A percentile compares a stretch with the other conserved stretches of the same genome.
Conservation (phyloP, 2,888 invertebrate species). For the Ormyrus labotus region DNA sequence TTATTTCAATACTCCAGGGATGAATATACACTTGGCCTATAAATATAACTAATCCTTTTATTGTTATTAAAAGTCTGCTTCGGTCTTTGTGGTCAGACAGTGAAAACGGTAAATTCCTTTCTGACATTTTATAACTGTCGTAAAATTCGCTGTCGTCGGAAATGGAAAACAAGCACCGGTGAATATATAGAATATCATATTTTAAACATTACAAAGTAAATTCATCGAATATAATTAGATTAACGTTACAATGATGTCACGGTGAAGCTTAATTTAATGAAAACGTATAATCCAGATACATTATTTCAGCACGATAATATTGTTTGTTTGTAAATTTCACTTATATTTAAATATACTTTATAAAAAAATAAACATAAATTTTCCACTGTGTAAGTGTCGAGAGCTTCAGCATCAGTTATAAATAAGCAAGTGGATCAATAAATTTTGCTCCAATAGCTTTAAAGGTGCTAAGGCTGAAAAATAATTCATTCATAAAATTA, state of each 20-base stretch:
- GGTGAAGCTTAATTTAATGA: neutral
- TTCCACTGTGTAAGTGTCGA: neutral
- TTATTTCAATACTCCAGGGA: too few species aligned
- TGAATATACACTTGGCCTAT: too few species aligned
- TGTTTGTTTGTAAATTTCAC: too few species aligned
- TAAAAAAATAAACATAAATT: too few species aligned
- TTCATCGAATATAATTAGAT: too few species aligned
- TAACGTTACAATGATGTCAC: too few species aligned
- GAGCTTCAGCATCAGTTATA: neutral
- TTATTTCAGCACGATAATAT: too few species aligned
- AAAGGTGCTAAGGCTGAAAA: neutral
- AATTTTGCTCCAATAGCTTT: slow-evolving; percentile 19
- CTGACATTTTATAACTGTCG: slow-evolving; percentile 17
- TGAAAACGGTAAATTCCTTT: neutral
- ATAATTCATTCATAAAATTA: neutral
- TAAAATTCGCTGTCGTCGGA: neutral
- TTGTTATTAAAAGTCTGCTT: slow-evolving; percentile 8
- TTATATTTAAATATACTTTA: too few species aligned
- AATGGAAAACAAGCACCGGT: neutral
- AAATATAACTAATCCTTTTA: neutral
- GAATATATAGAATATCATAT: too few species aligned
- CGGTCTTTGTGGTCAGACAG: neutral
- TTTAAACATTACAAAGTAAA: too few species aligned
- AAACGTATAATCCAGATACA: neutral
- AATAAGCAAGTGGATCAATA: slow-evolving; percentile 30